Evolutionary conservation across 1,140 invertebrate genomes (phyloP).

Genomic region (Saxidomus purpurata): DNA sequence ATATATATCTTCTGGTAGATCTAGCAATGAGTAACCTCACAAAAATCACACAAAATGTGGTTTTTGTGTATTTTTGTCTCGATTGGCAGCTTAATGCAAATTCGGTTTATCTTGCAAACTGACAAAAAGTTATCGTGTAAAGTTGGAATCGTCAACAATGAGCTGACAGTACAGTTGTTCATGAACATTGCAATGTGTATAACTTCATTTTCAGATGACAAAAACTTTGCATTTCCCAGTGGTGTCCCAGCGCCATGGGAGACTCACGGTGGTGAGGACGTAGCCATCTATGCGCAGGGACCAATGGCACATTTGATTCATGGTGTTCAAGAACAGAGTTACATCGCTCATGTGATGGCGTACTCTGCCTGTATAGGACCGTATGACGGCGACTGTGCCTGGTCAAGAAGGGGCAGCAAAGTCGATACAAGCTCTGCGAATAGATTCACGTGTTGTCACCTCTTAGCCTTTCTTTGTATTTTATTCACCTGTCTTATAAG

Average conservation of each 20-base stretch:
- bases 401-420: neutral
- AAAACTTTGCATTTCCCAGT: constrained; percentile 24
- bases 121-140: too few relatives aligned
- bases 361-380: constrained; percentile 85
- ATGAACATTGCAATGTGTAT: too few relatives aligned
- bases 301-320: constrained; percentile 95
- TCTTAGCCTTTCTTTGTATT: too few relatives aligned
- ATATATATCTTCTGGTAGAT: too few relatives aligned
- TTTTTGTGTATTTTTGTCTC: too few relatives aligned
- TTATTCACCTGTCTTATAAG: too few relatives aligned
- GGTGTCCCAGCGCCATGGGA: constrained; percentile 88
- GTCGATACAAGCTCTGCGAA: neutral
- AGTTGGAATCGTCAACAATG: too few relatives aligned
- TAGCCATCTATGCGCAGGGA: constrained; percentile 88
- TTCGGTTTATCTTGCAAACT: too few relatives aligned
- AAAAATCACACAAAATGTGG: too few relatives aligned
- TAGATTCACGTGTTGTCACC: neutral
- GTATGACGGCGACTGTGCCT: neutral
- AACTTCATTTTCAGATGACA: neutral
- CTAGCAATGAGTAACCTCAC: too few relatives aligned
- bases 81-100: too few relatives aligned
- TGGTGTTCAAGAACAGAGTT: constrained; percentile 96
- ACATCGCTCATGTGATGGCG: constrained; percentile 94
- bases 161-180: too few relatives aligned
- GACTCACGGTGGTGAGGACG: constrained; percentile 84